A percentile compares a stretch with the other conserved stretches of the same genome.
These are phyloP conservation scores for Cladorhizidae sp. DNA, from an alignment of 37 sponge, comb jelly and placozoan species.

Conservation along the genomic window DNA sequence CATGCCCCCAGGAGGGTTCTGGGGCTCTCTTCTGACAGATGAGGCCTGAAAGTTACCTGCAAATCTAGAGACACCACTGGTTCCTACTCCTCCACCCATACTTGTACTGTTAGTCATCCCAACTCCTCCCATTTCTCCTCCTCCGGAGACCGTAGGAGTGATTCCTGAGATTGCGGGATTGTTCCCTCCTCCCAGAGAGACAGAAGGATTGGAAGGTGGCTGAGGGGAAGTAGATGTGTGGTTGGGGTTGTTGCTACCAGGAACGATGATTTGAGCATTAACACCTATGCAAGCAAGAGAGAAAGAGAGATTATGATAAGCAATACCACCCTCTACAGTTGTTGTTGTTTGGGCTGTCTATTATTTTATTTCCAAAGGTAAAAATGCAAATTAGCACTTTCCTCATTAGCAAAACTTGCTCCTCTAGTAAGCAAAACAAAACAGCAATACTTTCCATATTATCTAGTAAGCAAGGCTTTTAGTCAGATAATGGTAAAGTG, in stretches of 20 bases:
- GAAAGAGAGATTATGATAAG: too few species aligned
- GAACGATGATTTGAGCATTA: conserved; percentile 1
- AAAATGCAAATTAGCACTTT: too few species aligned
- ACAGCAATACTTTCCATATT: too few species aligned
- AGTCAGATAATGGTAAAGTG: too few species aligned
- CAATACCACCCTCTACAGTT: too few species aligned
- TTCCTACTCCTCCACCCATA: not conserved
- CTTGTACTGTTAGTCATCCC: not conserved
- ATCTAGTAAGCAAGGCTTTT: too few species aligned
- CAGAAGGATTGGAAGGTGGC: not conserved
- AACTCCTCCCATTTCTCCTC: too few species aligned
- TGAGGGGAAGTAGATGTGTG: not conserved
- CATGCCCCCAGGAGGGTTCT: conserved; percentile 8
- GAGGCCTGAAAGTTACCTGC: not conserved
- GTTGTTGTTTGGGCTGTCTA: too few species aligned
- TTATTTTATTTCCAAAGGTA: too few species aligned
- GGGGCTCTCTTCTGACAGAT: not conserved
- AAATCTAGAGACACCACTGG: not conserved
- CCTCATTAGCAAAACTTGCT: too few species aligned
- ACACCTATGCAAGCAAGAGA: not conserved
- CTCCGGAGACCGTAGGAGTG: conserved; percentile 10
- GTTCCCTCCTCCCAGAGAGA: not conserved
- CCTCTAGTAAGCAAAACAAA: too few species aligned
- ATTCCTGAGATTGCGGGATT: not conserved
- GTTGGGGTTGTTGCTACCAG: not conserved